Percentiles rank a stretch among this genome's conserved stretches.
phyloP scores from a whole-genome alignment of 2,888 invertebrate species.

The Candidula unifasciata region DNA sequence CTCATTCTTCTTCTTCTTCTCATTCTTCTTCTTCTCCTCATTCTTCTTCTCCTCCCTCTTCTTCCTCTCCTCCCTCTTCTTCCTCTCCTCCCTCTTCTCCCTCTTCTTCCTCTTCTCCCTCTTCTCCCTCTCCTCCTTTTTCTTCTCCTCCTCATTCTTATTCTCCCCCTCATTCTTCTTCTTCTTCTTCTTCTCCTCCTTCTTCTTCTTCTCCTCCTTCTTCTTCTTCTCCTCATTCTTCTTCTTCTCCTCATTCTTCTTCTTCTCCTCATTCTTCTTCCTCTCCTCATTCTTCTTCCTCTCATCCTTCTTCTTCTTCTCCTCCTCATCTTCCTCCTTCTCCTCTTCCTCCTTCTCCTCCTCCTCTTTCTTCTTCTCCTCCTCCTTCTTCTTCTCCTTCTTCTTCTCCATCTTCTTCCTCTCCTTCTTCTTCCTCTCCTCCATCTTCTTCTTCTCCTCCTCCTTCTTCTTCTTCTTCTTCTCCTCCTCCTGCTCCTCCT shows the following conservation, averaged over 20 bases:
- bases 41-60: background rate
- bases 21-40: too few species aligned
- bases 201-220: slow-evolving; percentile 8
- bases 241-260: too few species aligned
- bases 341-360: background rate
- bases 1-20: too few species aligned
- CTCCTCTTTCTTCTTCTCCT: background rate
- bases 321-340: too few species aligned
- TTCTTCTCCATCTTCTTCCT: too few species aligned
- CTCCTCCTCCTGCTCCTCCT: background rate
- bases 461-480: background rate
- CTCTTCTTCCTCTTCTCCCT: background rate
- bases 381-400: too few species aligned
- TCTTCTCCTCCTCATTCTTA: background rate
- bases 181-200: background rate
- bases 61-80: background rate
- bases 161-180: background rate
- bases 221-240: too few species aligned
- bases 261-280: too few species aligned
- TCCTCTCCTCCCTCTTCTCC: background rate
- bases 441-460: background rate
- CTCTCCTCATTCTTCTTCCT: too few species aligned
- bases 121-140: slow-evolving; percentile 5
- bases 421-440: background rate
- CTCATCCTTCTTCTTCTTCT: too few species aligned